phyloP scores from a whole-genome alignment of 2,113 vertebrate species.

The Hippopotamus amphibius region DNA sequence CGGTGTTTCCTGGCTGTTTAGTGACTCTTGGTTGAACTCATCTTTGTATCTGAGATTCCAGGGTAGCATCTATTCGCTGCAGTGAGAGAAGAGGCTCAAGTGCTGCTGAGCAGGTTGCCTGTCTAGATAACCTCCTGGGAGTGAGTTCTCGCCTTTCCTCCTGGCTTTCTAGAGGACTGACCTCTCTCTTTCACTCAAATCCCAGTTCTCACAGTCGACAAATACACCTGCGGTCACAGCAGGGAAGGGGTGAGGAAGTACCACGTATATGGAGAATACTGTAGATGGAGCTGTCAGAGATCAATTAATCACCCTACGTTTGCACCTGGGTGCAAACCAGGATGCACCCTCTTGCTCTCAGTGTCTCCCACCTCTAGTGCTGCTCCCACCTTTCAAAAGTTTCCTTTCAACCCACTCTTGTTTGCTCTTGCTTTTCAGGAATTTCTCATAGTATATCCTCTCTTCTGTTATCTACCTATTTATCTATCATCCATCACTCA shows the following conservation, averaged over 20 bases:
- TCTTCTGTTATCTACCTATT: neutral
- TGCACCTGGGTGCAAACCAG: accelerated
- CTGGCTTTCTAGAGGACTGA: neutral
- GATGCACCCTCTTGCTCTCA: no score
- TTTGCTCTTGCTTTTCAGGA: neutral
- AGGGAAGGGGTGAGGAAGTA: neutral
- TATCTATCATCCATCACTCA: neutral
- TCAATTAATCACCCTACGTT: accelerated
- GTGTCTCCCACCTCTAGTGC: accelerated
- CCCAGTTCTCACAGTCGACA: neutral
- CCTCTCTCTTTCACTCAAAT: neutral
- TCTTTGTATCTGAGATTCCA: neutral
- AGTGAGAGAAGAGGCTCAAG: no score
- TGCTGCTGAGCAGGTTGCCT: neutral
- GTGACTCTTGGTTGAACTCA: neutral
- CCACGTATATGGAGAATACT: accelerated
- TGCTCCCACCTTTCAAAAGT: neutral
- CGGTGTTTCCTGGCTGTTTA: neutral
- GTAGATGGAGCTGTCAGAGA: accelerated
- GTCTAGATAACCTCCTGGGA: neutral
- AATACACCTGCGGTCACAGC: neutral
- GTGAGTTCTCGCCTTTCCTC: neutral
- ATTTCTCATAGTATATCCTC: neutral
- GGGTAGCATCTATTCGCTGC: accelerated
- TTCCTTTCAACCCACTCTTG: neutral